Percentiles rank a stretch among this genome's conserved stretches.
phyloP scores from a whole-genome alignment of 64 coral and sea anemone genomes.

The Montipora efflorescens region DNA sequence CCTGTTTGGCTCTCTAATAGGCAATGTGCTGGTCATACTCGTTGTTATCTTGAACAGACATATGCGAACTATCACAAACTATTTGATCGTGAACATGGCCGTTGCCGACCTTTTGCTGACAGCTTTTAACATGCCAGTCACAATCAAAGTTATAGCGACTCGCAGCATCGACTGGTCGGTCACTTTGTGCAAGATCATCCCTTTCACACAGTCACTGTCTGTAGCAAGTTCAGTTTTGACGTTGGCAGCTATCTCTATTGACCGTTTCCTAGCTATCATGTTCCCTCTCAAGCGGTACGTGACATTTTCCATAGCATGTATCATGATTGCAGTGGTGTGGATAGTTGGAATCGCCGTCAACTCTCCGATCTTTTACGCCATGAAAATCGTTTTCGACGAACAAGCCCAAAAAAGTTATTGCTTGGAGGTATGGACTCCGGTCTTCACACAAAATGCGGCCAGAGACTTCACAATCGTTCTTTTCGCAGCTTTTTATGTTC shows the following conservation, averaged over 20 bases:
- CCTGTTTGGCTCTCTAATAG: constrained; percentile 60
- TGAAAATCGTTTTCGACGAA: neutral
- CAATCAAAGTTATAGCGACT: constrained; percentile 17
- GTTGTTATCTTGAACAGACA: constrained; percentile 72
- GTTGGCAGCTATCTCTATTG: constrained; percentile 79
- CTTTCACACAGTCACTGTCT: constrained; percentile 74
- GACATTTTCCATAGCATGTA: constrained; percentile 62
- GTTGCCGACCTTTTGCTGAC: constrained; percentile 77
- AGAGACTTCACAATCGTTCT: constrained; percentile 76
- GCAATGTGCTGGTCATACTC: constrained; percentile 74
- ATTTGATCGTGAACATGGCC: constrained; percentile 93
- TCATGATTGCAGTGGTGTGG: constrained; percentile 73
- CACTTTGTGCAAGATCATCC: constrained; percentile 70
- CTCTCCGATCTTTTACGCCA: constrained; percentile 53
- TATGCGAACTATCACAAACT: constrained; percentile 91
- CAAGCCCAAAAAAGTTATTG: neutral
- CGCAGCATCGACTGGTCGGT: constrained; percentile 34
- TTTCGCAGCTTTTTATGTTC: constrained; percentile 71
- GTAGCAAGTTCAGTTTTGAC: constrained; percentile 85
- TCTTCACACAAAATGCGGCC: constrained; percentile 4
- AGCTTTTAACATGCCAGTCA: constrained; percentile 69
- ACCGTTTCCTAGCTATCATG: constrained; percentile 83
- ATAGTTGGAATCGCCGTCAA: constrained; percentile 55
- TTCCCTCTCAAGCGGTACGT: constrained; percentile 79
- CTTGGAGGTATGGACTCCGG: constrained; percentile 59